Percentiles rank a stretch among this genome's conserved stretches.
phyloP scores from a whole-genome alignment of 2,113 vertebrate species.

The Pomatorhinus ruficollis region DNA sequence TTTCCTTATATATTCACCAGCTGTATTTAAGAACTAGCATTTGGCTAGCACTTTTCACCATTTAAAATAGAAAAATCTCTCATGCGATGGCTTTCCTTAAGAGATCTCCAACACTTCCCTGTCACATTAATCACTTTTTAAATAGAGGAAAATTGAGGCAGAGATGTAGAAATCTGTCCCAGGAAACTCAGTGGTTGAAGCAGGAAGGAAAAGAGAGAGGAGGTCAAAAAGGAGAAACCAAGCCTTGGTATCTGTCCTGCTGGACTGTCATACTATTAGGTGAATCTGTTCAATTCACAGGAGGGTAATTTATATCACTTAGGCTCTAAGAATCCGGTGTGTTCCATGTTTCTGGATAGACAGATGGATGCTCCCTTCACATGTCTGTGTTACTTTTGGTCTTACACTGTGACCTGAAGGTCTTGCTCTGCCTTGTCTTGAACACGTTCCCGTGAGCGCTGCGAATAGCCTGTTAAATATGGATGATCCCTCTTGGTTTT shows the following conservation, averaged over 20 bases:
- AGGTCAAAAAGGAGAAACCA: not conserved
- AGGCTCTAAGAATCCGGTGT: not conserved
- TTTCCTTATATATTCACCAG: constrained; percentile 30
- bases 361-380: not conserved
- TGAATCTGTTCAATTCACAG: not conserved
- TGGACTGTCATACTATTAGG: not conserved
- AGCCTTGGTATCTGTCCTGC: not conserved
- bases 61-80: constrained; percentile 49
- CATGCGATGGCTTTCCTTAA: not conserved
- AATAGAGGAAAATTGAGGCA: not conserved
- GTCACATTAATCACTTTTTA: not conserved
- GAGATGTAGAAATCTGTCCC: not conserved
- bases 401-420: not conserved
- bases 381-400: not conserved
- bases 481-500: not conserved
- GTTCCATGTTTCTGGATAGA: not conserved
- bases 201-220: not conserved
- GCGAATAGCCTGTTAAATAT: not conserved
- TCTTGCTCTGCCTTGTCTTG: not conserved
- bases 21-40: constrained; percentile 36
- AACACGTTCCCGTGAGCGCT: not conserved
- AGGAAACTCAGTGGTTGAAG: not conserved
- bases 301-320: not conserved
- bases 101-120: not conserved
- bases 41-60: constrained; percentile 32